A percentile compares a stretch with the other conserved stretches of the same genome.
Evolutionary conservation across 2,113 vertebrate genomes (phyloP).

Genomic region (Struthio camelus): DNA sequence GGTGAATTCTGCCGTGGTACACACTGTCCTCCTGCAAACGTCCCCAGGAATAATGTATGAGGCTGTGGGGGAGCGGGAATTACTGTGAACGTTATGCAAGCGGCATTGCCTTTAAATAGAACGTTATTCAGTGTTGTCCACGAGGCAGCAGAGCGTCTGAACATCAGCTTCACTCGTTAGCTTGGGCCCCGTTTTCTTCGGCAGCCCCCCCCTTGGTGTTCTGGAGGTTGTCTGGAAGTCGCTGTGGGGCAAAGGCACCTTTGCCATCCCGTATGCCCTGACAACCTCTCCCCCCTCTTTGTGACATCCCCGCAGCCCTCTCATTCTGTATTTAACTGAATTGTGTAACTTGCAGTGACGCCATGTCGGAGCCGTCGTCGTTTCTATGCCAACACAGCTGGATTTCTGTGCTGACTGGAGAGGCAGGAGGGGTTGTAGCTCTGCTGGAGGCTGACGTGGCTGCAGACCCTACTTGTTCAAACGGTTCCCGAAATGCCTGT

Average conservation of each 20-base stretch:
- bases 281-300: not conserved
- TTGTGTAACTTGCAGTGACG: not conserved
- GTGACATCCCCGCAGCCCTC: not conserved
- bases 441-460: not conserved
- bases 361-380: not conserved
- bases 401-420: not conserved
- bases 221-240: not conserved
- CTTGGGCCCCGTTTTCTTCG: not conserved
- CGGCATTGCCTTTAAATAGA: not conserved
- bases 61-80: not conserved
- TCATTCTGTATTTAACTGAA: not conserved
- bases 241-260: not conserved
- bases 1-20: not conserved
- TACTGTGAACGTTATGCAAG: not conserved
- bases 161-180: accelerated
- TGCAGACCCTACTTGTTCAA: accelerated
- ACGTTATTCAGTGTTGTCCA: not conserved
- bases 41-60: accelerated
- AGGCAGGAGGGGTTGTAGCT: not conserved
- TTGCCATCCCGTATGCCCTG: accelerated
- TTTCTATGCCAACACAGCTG: constrained; percentile 67
- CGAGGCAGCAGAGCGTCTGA: not conserved
- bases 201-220: not conserved
- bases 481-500: accelerated
- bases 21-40: accelerated